Evolutionary conservation across 1,140 invertebrate genomes (phyloP), one percentile per base, ranked within the genome.

Genomic region (Zaprionus vittiger): DNA sequence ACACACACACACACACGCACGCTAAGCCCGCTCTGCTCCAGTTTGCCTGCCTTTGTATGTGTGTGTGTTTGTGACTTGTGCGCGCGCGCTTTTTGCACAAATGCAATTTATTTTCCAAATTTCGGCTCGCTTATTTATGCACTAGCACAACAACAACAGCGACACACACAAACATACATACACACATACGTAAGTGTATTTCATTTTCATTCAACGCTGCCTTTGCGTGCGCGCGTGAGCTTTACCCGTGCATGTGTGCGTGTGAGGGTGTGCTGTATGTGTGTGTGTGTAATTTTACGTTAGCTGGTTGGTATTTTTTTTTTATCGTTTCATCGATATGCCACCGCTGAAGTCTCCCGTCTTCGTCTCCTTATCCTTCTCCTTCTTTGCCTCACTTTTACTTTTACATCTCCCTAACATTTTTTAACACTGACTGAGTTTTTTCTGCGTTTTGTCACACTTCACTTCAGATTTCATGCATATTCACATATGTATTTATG

Each of bases 291-390:
- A 84, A 80, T 70, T 83, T 83, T 87, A 85, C 82, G 83, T 73
- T 79, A 44, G 37, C 69, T 75, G 49, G 65, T 54, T 68, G 12
- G 63, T 55, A 73, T 60, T 77, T 83, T 84, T 83, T 84, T 76
- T 77, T 85, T 80, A 78, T 83, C 72, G 56, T 80, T 83, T 80
- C 77, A 77, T 86, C 83, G 81, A 86, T 86, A 83, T 79, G 81
- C 71, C 63, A 38, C 28, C 47, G 34, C 41, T 37, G 47, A 52
- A 7, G 54, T 15, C 11, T 14, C 22, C 12, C 9, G 54, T 15
- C 20, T 24, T 5, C 12, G 54, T 22, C 49, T 15, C 22, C 5
- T n/a, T 22, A 34, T 47, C 20, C 20, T 28, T 75, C 26, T 26
- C 20, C 20, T 28, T 60, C 61, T 66, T n/a, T 24, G n/a, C 38